Evolutionary conservation across 1,140 invertebrate species (phyloP), one percentile per base, ranked within the genome.

Genomic region (Drosophila bocki): DNA sequence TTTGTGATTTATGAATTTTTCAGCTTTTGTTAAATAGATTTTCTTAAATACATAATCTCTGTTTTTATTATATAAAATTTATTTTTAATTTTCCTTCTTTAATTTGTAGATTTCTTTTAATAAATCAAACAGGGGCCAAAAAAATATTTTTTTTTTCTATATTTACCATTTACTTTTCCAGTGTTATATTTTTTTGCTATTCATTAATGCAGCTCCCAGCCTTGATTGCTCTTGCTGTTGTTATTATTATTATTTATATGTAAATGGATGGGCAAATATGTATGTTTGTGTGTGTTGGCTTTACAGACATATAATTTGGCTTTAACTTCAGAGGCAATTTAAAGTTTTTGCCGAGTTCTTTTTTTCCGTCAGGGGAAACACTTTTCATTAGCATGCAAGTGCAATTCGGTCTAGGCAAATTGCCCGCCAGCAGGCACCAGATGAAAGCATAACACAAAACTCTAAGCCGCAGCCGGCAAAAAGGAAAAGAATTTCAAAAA

Each of bases 171-270:
- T 22, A 47, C 8, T 37, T 54, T 22, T 4, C 3, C 33, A 54
- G 51, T 54, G 51, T 22, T 50, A 37, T 58, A 45, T 70, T 50
- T 56, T 78, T 69, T 70, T 39, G 57, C 19, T 58, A 54, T 59
- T 78, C 75, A 78, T 78, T 78, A 78, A 71, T 78, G 65, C 76
- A 64, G 76, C 65, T 32, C 59, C 29, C 60, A 54, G 61, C 65
- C 61, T 64, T 74, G 67, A 68, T 80, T 71, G 50, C 42, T 71
- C 37, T 48, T n/a, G 37, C 54, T n/a, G 53, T 35, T 35, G 53
- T 59, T 58, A 60, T 51, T 72, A 72, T 60, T 80, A 82, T 82
- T 77, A 80, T 68, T 71, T 63, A 77, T 71, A 78, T 78, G 53
- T 47, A 64, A 70, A 77, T 78, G 44, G 4, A 26, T 17, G 41